Conservation (phyloP, 2,797 vertebrate species). For the Coregonus ussuriensis region DNA sequence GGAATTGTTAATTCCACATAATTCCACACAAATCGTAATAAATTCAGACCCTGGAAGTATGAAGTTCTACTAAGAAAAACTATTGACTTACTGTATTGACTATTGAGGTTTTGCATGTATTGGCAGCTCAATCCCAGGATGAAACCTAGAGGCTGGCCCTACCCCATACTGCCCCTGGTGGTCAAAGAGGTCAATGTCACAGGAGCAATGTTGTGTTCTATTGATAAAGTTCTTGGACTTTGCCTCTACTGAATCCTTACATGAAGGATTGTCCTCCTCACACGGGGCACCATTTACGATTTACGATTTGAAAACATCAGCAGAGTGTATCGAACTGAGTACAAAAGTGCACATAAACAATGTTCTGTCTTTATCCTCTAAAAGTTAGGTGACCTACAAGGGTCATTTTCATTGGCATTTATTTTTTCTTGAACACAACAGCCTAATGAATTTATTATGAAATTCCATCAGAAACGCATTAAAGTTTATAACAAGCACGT, state of each 20-base stretch:
- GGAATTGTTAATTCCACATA: neutral
- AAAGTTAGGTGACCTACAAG: neutral
- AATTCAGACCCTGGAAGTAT: neutral
- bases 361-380: neutral
- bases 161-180: neutral
- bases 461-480: neutral
- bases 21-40: neutral
- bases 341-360: neutral
- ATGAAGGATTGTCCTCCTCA: neutral
- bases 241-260: neutral
- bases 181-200: slow-evolving; percentile 8
- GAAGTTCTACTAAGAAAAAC: neutral
- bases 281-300: too few species aligned
- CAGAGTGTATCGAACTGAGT: neutral
- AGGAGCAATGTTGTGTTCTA: neutral
- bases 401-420: too few species aligned
- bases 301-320: neutral
- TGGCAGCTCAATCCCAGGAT: slow-evolving; percentile 12
- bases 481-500: neutral
- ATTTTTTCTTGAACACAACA: neutral
- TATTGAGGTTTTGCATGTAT: neutral
- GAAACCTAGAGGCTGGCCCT: neutral
- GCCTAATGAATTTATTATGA: neutral
- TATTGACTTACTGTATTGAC: slow-evolving; percentile 9
- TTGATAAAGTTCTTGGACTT: neutral